These are phyloP conservation scores for Toxostoma redivivum DNA, from an alignment of 2,113 vertebrate genomes.

Conservation along the genomic window DNA sequence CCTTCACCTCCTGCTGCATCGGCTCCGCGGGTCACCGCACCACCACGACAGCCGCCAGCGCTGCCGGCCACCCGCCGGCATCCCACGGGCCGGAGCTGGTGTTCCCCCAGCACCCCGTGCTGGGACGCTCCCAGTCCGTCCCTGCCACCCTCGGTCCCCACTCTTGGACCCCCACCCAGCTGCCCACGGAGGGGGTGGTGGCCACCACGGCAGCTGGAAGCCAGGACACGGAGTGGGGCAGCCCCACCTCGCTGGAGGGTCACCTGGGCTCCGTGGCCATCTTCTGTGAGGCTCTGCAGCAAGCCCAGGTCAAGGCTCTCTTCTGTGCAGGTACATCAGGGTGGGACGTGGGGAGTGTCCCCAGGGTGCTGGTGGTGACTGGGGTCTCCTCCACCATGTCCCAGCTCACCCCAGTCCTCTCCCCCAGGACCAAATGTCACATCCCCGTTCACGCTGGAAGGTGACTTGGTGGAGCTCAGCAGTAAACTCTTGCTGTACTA, in stretches of 20 bases:
- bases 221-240: conserved; percentile 95
- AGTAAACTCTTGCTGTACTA: conserved; percentile 91
- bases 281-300: conserved; percentile 90
- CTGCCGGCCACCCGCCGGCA: conserved; percentile 18
- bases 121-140: conserved; percentile 90
- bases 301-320: conserved; percentile 72
- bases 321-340: conserved; percentile 72
- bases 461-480: conserved; percentile 84
- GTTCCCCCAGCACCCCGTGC: conserved; percentile 70
- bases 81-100: conserved; percentile 62
- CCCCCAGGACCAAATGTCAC: conserved; percentile 87
- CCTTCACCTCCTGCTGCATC: conserved; percentile 96
- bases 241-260: conserved; percentile 91
- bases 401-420: background rate
- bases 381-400: accelerated
- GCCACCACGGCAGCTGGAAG: conserved; percentile 87
- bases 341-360: accelerated
- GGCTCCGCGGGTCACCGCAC: conserved; percentile 95
- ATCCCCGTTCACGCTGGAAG: conserved; percentile 85
- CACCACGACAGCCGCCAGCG: conserved; percentile 68
- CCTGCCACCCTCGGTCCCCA: conserved; percentile 70
- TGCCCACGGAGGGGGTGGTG: conserved; percentile 73
- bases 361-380: accelerated
- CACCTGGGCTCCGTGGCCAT: conserved; percentile 90
- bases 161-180: conserved; percentile 66